phyloP scores from a whole-genome alignment of 2,888 invertebrate species.

The Plagodis dolabraria region DNA sequence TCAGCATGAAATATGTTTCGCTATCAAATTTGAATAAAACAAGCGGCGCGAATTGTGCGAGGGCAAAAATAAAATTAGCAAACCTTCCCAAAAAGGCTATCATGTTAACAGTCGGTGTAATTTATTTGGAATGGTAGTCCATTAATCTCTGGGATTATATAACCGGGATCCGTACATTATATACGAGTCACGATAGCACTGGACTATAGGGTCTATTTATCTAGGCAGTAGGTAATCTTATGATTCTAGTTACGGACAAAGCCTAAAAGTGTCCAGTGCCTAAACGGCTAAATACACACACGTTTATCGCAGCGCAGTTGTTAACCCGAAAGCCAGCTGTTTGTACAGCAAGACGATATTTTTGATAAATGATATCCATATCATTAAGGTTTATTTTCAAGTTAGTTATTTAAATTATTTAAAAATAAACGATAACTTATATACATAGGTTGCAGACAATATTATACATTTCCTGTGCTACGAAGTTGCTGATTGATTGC shows the following conservation, averaged over 20 bases:
- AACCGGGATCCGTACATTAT: slow-evolving; percentile 40
- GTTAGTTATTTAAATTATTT: no score
- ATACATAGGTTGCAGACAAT: no score
- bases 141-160: slow-evolving; percentile 46
- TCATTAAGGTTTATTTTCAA: no score
- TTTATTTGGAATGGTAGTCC: slow-evolving; percentile 54
- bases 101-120: slow-evolving; percentile 52
- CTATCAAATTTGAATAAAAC: slow-evolving; percentile 68
- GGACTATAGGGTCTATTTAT: slow-evolving; percentile 18
- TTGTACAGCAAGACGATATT: no score
- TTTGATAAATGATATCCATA: no score
- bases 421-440: no score
- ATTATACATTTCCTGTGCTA: no score
- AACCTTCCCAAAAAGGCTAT: slow-evolving; percentile 46
- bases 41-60: slow-evolving; percentile 38
- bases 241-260: background rate
- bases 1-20: slow-evolving; percentile 68
- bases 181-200: slow-evolving; percentile 35
- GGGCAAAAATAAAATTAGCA: slow-evolving; percentile 57
- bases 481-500: no score
- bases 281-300: background rate
- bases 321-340: no score
- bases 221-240: slow-evolving; percentile 10
- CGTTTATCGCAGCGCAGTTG: no score
- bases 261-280: background rate